Base-by-base conservation (phyloP, 2,797 vertebrate species). In the Acipenser oxyrinchus region DNA sequence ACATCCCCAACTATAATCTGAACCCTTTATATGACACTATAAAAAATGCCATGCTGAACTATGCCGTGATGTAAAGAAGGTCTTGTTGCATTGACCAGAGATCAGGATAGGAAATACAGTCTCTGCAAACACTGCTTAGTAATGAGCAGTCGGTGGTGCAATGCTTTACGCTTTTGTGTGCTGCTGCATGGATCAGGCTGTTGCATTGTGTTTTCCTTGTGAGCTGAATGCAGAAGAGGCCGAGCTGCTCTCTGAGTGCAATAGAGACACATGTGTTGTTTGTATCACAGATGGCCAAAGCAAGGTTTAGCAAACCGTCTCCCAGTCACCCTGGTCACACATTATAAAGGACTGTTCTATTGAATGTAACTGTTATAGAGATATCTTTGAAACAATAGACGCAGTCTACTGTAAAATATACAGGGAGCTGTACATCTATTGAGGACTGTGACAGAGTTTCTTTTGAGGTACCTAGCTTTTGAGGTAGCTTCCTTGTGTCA, bases 61-160 rank as follows among this genome's bases (percentile, higher is more conserved):
- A 37, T 37, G 23, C 23, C 3, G 23, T 37, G 23, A 37, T 37
- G 23, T 37, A 37, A 37, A 37, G 23, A 18, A 18, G 15, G 15
- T 18, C 15, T 18, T 18, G 15, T 18, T 18, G 15, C 15, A 37
- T 37, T 37, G 23, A 37, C 81, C 79, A 75, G 78, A 84, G 89
- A 84, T 91, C 90, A 80, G 82, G 79, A 69, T 83, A 86, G 77
- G 82, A 85, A 90, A 86, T 85, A 82, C 79, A 75, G 82, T 81
- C 86, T 79, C 82, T 73, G 82, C 77, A 81, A 87, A 84, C 23
- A 37, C 23, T 37, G 23, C 2, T 37, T 37, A 37, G 23, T 37
- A 37, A 37, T 37, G 23, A 37, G 23, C 23, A 37, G 23, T 37
- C 23, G 2, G 23, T 3, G 23, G 23, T 37, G 23, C 23, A 37